Percentiles rank a stretch among this genome's conserved stretches.
Evolutionary conservation across 2,888 invertebrate genomes (phyloP).

Genomic region (Bugulina stolonifera): DNA sequence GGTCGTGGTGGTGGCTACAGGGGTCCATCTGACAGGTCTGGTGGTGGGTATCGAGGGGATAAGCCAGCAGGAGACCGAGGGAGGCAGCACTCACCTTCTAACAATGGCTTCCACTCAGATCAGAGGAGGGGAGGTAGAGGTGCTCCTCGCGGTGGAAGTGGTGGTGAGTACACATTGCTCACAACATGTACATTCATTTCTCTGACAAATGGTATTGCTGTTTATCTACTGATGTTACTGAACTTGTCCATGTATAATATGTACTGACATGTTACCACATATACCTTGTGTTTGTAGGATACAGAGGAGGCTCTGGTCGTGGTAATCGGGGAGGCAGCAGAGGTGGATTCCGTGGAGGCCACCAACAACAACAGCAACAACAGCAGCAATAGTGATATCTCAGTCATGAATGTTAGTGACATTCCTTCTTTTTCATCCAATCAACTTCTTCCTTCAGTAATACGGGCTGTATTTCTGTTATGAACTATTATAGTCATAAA

Average conservation of each 20-base stretch:
- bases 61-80: background rate
- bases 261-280: background rate
- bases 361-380: background rate
- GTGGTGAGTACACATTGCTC: background rate
- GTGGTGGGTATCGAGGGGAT: slow-evolving; percentile 20
- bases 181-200: too few species aligned
- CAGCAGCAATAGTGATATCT: background rate
- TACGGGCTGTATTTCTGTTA: too few species aligned
- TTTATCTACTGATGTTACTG: too few species aligned
- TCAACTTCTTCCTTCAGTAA: too few species aligned
- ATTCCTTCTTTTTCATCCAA: background rate
- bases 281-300: background rate
- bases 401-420: background rate
- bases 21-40: slow-evolving; percentile 13
- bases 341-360: background rate
- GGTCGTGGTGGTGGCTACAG: background rate
- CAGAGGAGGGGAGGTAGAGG: background rate
- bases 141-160: background rate
- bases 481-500: background rate
- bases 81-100: background rate
- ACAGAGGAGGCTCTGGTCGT: slow-evolving; percentile 5
- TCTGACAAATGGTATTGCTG: too few species aligned
- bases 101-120: background rate
- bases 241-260: too few species aligned
- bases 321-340: background rate